Conservation (phyloP, 2,113 vertebrate genomes). For the Brachionichthys hirsutus region DNA sequence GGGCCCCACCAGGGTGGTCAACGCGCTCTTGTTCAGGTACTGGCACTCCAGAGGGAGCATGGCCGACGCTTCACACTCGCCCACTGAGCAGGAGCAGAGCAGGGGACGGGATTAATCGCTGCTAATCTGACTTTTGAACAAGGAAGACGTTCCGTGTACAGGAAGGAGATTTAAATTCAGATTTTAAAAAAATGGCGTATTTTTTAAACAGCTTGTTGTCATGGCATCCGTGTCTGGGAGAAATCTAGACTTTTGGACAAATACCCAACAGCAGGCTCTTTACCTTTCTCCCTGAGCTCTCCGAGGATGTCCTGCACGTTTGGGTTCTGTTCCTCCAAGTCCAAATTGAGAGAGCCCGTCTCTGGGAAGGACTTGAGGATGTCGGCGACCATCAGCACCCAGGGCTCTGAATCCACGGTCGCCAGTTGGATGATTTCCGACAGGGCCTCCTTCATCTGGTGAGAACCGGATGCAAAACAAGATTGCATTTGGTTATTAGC, state of each 20-base stretch:
- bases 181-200: too few species aligned
- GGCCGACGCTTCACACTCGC: slow-evolving; percentile 92
- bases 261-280: not conserved
- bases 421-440: slow-evolving; percentile 96
- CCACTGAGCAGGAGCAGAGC: slow-evolving; percentile 74
- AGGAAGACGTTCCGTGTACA: too few species aligned
- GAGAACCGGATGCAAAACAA: slow-evolving; percentile 6
- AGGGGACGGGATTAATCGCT: not conserved
- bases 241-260: too few species aligned
- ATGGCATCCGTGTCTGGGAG: too few species aligned
- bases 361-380: slow-evolving; percentile 98
- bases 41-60: slow-evolving; percentile 98
- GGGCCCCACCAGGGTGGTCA: slow-evolving; percentile 93
- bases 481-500: too few species aligned
- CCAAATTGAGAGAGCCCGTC: slow-evolving; percentile 93
- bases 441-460: slow-evolving; percentile 94
- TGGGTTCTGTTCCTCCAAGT: slow-evolving; percentile 97
- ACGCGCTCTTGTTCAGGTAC: slow-evolving; percentile 95
- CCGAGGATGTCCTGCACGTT: slow-evolving; percentile 97
- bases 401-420: slow-evolving; percentile 94
- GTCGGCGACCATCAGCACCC: slow-evolving; percentile 99
- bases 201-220: too few species aligned
- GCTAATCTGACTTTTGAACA: too few species aligned
- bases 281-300: slow-evolving; percentile 95
- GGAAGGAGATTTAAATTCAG: too few species aligned